Evolutionary conservation across 30 jellyfish, hydroid and myxozoan species (phyloP).

Genomic region (Aurelia coerulea): DNA sequence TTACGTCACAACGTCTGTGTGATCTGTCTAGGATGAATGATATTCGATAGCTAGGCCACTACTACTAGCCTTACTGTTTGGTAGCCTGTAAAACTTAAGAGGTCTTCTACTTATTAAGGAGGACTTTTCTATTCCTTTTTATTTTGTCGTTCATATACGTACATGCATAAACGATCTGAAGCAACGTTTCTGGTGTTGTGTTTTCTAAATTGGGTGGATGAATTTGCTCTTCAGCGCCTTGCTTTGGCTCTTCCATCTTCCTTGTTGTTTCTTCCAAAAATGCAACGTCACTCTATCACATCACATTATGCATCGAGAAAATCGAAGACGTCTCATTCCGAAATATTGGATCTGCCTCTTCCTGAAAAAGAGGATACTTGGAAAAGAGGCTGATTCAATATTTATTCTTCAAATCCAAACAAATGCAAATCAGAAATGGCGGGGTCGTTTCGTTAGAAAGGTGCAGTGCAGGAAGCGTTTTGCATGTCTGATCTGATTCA

Average conservation of each 20-base stretch:
- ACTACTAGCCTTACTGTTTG: too few species aligned
- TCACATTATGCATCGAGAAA: not conserved
- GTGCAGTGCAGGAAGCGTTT: not conserved
- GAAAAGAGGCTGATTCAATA: too few species aligned
- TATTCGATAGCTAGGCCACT: too few species aligned
- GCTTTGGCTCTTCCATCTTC: not conserved
- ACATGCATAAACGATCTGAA: not conserved
- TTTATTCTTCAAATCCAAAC: too few species aligned
- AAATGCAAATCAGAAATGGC: conserved; percentile 23
- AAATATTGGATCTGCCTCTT: conserved; percentile 2
- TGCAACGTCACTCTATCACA: not conserved
- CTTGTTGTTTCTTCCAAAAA: not conserved
- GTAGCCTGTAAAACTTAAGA: too few species aligned
- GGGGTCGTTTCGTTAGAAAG: conserved; percentile 4
- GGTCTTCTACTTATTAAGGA: too few species aligned
- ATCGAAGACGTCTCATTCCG: not conserved
- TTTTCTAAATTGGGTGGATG: conserved; percentile 28
- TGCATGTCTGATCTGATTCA: not conserved
- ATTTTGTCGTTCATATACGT: too few species aligned
- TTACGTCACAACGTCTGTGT: too few species aligned
- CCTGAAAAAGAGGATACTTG: not conserved
- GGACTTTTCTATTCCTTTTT: too few species aligned
- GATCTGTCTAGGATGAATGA: too few species aligned
- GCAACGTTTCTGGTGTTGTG: conserved; percentile 44
- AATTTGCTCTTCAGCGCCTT: not conserved